Evolutionary conservation across 2,113 vertebrate genomes (phyloP).

Genomic region (Suncus etruscus): DNA sequence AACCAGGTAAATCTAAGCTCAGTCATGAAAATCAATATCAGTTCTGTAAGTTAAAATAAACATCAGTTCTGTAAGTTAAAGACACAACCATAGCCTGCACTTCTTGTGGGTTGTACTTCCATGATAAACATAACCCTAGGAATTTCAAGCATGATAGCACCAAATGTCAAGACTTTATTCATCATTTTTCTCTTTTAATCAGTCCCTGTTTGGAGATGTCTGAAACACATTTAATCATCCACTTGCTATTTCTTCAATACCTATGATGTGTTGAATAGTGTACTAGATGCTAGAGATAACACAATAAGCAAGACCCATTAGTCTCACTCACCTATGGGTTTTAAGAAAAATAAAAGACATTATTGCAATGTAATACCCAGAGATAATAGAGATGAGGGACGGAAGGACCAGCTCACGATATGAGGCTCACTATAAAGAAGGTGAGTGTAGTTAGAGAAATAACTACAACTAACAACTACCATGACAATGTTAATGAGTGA

Average conservation of each 20-base stretch:
- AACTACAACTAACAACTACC: no score
- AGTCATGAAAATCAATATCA: conserved; percentile 63
- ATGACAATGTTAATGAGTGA: no score
- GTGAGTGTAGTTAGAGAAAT: no score
- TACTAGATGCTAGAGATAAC: conserved; percentile 23
- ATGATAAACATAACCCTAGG: conserved; percentile 24
- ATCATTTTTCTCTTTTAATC: conserved; percentile 52
- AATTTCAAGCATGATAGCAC: conserved; percentile 16
- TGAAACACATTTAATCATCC: conserved; percentile 20
- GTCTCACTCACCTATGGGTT: no score
- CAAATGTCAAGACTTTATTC: conserved; percentile 43
- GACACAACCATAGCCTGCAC: conserved; percentile 10
- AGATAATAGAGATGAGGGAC: no score
- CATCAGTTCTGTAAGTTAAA: conserved; percentile 51
- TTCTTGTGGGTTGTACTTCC: conserved; percentile 13
- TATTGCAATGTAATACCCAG: no score
- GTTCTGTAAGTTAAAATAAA: conserved; percentile 18
- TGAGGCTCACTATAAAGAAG: no score
- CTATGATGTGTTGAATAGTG: conserved; percentile 42
- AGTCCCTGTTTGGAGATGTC: conserved; percentile 34
- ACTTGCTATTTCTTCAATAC: conserved; percentile 44
- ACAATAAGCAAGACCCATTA: conserved; percentile 35
- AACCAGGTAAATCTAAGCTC: conserved; percentile 55
- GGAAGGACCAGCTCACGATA: no score
- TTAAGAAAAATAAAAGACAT: no score